phyloP scores from a whole-genome alignment of 2,888 invertebrate species.

The Leptinotarsa juncta region DNA sequence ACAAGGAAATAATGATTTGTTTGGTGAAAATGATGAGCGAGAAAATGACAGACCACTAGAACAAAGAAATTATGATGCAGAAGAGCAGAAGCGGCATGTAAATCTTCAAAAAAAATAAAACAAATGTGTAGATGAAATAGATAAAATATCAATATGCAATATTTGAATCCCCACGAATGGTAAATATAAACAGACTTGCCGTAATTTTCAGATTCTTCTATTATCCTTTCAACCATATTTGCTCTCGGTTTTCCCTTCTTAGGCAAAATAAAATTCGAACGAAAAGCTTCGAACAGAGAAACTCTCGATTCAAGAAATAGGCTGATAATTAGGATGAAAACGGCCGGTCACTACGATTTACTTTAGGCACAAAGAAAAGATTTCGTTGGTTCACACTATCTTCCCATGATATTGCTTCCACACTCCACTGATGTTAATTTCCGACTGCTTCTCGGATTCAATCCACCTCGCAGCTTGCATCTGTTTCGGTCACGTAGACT shows the following conservation, averaged over 20 bases:
- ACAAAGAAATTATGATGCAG: background rate
- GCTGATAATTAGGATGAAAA: slow-evolving; percentile 47
- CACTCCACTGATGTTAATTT: slow-evolving; percentile 63
- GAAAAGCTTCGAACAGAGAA: slow-evolving; percentile 35
- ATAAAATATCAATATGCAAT: background rate
- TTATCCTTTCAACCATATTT: slow-evolving; percentile 75
- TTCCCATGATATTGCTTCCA: slow-evolving; percentile 58
- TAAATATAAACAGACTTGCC: slow-evolving; percentile 56
- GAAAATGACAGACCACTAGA: background rate
- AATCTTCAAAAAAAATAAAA: background rate
- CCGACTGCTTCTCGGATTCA: slow-evolving; percentile 59
- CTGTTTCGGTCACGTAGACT: slow-evolving; percentile 52
- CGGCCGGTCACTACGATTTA: slow-evolving; percentile 56
- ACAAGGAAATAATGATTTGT: background rate
- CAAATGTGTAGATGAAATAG: background rate
- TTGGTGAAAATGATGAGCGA: background rate
- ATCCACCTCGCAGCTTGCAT: slow-evolving; percentile 34
- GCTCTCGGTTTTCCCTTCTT: slow-evolving; percentile 34
- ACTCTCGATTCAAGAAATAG: slow-evolving; percentile 32
- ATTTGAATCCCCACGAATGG: too few species aligned
- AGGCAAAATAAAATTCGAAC: slow-evolving; percentile 34
- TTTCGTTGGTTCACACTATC: slow-evolving; percentile 61
- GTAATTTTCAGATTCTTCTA: slow-evolving; percentile 73
- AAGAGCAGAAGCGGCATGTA: background rate
- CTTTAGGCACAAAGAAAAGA: slow-evolving; percentile 61